Base-by-base conservation (phyloP, 2,113 vertebrate genomes). In the Phylloscopus whistleri region DNA sequence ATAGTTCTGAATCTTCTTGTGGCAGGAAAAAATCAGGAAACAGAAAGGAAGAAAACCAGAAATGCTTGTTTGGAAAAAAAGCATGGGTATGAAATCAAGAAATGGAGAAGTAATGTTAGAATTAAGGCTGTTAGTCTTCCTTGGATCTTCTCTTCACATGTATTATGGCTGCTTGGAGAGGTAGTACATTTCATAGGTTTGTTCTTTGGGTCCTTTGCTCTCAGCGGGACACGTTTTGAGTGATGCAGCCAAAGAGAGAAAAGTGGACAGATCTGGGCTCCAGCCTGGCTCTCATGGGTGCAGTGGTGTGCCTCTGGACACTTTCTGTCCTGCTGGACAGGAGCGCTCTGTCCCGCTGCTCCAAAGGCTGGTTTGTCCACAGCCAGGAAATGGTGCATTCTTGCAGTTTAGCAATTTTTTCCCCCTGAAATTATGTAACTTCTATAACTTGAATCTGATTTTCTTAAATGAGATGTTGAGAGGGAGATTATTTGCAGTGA, bases 261-360 rank as follows among this genome's bases (percentile, higher is more conserved):
- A 41, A 63, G 22, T 18, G 5, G 9, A 4, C 48, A 3, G 13
- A 1, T 62, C 26, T 9, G 0, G 1, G 56, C 37, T 62, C 7
- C 55, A 5, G 70, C 1, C 4, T 33, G 87, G 8, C 39, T 22
- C 4, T 37, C 48, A 6, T 3, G 3, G 10, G 28, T 23, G 23
- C 62, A 49, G 59, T 27, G 64, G 3, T 1, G 1, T 26, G 19
- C 17, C 46, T 51, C 31, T 1, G 10, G 39, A 3, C 0, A 0
- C 39, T 11, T 46, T 28, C 0, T 43, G 35, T 39, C 18, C 1
- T 0, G 2, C 5, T 33, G 43, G 55, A 23, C 76, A 77, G 53
- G 44, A 84, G 2, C 0, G 0, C 41, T 52, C 26, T 5, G 44
- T 23, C 52, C 51, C 70, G 62, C 43, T 1, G 0, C 39, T 68